phyloP scores from a whole-genome alignment of 2,888 invertebrate genomes.

The Mamestra brassicae region DNA sequence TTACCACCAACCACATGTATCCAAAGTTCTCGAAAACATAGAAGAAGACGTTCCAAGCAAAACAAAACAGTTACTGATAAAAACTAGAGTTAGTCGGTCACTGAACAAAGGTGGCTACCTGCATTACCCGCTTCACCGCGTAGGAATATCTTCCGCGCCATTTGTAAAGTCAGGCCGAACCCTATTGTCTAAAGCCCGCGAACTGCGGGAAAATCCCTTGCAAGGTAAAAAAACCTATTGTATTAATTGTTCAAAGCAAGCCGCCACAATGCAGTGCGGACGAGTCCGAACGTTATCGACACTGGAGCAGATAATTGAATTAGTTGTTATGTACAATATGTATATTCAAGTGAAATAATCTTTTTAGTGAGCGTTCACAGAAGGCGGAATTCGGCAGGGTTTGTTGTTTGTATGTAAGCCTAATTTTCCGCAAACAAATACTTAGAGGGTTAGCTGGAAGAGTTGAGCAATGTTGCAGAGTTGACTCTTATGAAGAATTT shows the following conservation, averaged over 20 bases:
- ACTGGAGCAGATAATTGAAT: constrained; percentile 78
- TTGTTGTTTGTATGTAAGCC: constrained; percentile 38
- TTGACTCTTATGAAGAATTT: constrained; percentile 1
- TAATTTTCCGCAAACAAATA: constrained; percentile 52
- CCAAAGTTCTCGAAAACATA: not conserved
- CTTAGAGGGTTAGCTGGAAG: constrained; percentile 36
- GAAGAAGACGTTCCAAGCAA: constrained; percentile 7
- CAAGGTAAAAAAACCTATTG: constrained; percentile 74
- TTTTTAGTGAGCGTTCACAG: constrained; percentile 49
- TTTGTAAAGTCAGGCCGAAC: constrained; percentile 65
- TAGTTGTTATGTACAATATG: constrained; percentile 74
- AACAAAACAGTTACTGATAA: constrained; percentile 11
- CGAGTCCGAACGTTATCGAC: constrained; percentile 70
- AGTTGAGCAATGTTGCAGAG: constrained; percentile 29
- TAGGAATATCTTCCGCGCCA: constrained; percentile 62
- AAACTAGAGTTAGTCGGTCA: constrained; percentile 12
- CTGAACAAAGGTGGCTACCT: constrained; percentile 69
- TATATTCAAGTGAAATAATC: constrained; percentile 63
- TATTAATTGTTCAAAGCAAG: constrained; percentile 72
- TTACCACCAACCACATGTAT: constrained; percentile 6
- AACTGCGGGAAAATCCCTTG: constrained; percentile 76
- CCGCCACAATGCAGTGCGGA: constrained; percentile 74
- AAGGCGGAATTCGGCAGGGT: constrained; percentile 33
- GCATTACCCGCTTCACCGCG: constrained; percentile 62
- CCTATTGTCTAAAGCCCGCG: constrained; percentile 75